phyloP scores from a whole-genome alignment of 2,113 vertebrate genomes.

The Periophthalmus modestus region DNA sequence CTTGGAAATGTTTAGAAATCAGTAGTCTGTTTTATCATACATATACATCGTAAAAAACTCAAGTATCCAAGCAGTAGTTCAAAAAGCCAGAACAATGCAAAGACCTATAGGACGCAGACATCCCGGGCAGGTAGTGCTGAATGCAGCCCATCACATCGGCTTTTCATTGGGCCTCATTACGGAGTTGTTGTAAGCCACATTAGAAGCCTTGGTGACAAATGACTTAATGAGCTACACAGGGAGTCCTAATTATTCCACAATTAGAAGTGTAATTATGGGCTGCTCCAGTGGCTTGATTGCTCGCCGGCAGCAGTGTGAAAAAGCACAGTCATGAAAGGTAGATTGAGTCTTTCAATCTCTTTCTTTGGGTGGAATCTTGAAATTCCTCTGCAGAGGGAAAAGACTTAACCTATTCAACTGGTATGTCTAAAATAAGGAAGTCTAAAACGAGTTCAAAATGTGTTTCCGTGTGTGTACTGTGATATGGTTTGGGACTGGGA shows the following conservation, averaged over 20 bases:
- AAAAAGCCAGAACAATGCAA: not conserved
- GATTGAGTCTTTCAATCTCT: conserved; percentile 22
- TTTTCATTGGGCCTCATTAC: conserved; percentile 68
- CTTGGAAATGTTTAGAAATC: too few species aligned
- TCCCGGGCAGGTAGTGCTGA: conserved; percentile 28
- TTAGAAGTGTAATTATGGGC: conserved; percentile 78
- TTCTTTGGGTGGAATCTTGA: not conserved
- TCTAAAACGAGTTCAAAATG: not conserved
- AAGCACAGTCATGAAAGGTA: conserved; percentile 43
- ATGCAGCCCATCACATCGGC: conserved; percentile 30
- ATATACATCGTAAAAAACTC: not conserved
- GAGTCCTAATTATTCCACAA: conserved; percentile 77
- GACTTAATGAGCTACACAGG: conserved; percentile 72
- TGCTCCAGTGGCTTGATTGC: conserved; percentile 49
- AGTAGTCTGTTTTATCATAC: too few species aligned
- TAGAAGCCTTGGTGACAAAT: conserved; percentile 73
- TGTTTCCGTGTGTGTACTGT: not conserved
- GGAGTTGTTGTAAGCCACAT: conserved; percentile 70
- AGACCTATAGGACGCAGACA: not conserved
- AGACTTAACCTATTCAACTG: not conserved
- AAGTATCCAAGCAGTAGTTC: not conserved
- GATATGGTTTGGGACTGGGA: not conserved
- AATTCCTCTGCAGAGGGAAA: conserved; percentile 5
- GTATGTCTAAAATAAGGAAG: not conserved
- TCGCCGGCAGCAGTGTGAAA: conserved; percentile 47